These are phyloP conservation scores for Cochlearius cochlearius DNA, from an alignment of 2,113 vertebrate genomes.

Conservation along the genomic window DNA sequence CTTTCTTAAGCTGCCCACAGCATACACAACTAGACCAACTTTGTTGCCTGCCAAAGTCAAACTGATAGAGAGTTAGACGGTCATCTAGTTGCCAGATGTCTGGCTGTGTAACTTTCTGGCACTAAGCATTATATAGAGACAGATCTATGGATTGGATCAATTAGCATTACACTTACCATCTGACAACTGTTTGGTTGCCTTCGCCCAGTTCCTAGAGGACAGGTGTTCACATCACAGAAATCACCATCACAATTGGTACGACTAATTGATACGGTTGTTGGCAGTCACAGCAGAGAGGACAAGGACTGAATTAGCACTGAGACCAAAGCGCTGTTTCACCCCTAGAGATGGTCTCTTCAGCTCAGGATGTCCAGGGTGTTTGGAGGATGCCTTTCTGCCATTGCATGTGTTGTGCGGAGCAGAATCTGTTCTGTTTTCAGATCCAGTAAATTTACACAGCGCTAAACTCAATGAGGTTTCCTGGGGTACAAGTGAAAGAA, in stretches of 20 bases:
- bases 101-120: constrained; percentile 78
- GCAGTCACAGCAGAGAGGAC: constrained; percentile 70
- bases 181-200: constrained; percentile 79
- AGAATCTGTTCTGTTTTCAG: not conserved
- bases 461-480: not conserved
- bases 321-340: constrained; percentile 40
- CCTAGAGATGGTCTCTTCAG: constrained; percentile 45
- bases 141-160: constrained; percentile 79
- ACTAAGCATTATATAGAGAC: constrained; percentile 66
- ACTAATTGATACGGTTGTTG: constrained; percentile 73
- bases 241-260: constrained; percentile 67
- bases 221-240: constrained; percentile 77
- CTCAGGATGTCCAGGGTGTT: not conserved
- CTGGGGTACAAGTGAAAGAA: not conserved
- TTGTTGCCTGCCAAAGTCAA: constrained; percentile 65
- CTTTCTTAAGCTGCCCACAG: constrained; percentile 48
- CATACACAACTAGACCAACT: constrained; percentile 60
- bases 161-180: constrained; percentile 81
- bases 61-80: constrained; percentile 65
- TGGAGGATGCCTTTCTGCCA: not conserved
- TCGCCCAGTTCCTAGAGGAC: constrained; percentile 76
- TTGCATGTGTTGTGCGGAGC: not conserved
- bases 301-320: constrained; percentile 50
- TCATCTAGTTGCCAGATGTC: constrained; percentile 79
- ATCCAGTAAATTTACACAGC: not conserved